Conservation (phyloP, 2,797 vertebrate species). For the Holocentrus rufus region DNA sequence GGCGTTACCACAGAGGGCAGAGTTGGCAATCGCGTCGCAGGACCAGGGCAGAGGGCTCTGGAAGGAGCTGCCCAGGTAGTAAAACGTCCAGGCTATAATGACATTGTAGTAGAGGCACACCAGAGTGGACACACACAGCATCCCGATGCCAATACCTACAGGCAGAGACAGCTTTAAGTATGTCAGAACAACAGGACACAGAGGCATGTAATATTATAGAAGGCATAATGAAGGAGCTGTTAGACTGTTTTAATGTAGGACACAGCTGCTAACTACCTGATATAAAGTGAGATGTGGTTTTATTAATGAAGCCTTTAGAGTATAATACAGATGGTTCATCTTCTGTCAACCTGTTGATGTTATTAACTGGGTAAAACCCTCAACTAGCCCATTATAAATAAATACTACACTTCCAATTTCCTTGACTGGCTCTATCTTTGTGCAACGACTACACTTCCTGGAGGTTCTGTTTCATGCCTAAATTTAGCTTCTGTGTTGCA, state of each 20-base stretch:
- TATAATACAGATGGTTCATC: neutral
- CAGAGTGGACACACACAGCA: slow-evolving; percentile 85
- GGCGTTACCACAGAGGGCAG: slow-evolving; percentile 71
- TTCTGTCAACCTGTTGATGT: too few species aligned
- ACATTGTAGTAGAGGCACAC: slow-evolving; percentile 89
- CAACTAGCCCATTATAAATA: neutral
- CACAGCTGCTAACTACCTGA: neutral
- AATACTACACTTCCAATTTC: neutral
- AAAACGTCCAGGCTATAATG: slow-evolving; percentile 89
- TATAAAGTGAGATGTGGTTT: too few species aligned
- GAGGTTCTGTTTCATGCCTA: neutral
- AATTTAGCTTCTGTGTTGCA: slow-evolving; percentile 7
- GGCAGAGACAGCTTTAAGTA: slow-evolving; percentile 3
- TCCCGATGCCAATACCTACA: slow-evolving; percentile 87
- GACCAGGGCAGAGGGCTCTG: slow-evolving; percentile 89
- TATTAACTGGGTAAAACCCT: too few species aligned
- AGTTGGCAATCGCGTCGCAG: slow-evolving; percentile 76
- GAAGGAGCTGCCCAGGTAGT: slow-evolving; percentile 87
- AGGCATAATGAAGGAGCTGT: neutral
- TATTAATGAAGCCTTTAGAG: neutral
- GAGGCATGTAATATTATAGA: neutral
- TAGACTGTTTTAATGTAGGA: neutral
- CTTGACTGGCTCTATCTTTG: slow-evolving; percentile 8
- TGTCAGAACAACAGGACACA: neutral
- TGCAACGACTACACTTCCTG: neutral